Percentiles rank a stretch among this genome's conserved stretches.
Evolutionary conservation across 1,140 invertebrate species (phyloP).

Genomic region (Sogatella furcifera): DNA sequence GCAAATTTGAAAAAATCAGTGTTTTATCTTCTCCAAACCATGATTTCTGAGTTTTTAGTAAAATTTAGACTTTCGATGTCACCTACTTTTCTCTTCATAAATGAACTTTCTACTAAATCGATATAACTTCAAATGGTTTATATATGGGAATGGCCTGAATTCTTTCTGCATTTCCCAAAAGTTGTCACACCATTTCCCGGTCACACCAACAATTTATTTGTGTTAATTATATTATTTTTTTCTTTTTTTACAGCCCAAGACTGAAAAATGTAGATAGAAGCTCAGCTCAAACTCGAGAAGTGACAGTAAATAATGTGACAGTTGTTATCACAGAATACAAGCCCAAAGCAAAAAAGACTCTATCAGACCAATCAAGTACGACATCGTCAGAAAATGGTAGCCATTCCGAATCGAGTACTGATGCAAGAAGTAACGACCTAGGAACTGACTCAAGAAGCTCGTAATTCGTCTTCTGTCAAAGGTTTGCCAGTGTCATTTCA

Average conservation of each 20-base stretch:
- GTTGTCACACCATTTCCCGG: too few relatives aligned
- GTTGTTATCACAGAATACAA: slow-evolving; percentile 95
- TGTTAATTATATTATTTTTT: neutral
- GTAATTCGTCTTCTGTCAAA: neutral
- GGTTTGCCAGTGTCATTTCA: neutral
- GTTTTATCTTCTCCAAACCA: too few relatives aligned
- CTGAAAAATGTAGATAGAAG: slow-evolving; percentile 85
- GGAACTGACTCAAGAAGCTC: slow-evolving; percentile 33
- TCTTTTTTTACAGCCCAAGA: slow-evolving; percentile 41
- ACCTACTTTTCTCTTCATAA: too few relatives aligned
- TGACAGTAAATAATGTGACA: slow-evolving; percentile 92
- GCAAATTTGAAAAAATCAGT: too few relatives aligned
- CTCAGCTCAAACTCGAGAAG: slow-evolving; percentile 79
- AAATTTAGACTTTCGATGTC: too few relatives aligned
- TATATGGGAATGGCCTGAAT: too few relatives aligned
- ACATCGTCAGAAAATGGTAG: slow-evolving; percentile 48
- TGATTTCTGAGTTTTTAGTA: too few relatives aligned
- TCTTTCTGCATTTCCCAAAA: too few relatives aligned
- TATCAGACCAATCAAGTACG: slow-evolving; percentile 26
- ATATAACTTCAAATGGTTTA: too few relatives aligned
- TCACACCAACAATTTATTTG: too few relatives aligned
- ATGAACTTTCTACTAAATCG: too few relatives aligned
- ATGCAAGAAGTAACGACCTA: slow-evolving; percentile 41
- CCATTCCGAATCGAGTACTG: slow-evolving; percentile 49
- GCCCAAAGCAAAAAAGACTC: slow-evolving; percentile 50